Conservation (phyloP, 1,140 invertebrate genomes). For the Drosophila tropicalis region DNA sequence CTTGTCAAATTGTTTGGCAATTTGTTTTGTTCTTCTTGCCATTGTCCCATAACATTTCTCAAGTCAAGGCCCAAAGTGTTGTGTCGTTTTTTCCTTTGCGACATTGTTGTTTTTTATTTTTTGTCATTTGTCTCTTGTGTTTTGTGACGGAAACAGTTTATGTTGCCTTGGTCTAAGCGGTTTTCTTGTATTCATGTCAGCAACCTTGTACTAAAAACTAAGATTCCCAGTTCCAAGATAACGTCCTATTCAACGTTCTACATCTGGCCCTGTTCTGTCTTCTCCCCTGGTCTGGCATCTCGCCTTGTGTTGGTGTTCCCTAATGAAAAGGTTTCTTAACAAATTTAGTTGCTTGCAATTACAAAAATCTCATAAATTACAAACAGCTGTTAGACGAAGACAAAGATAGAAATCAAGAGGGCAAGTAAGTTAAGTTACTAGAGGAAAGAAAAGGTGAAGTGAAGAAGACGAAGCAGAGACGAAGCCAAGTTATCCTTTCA, state of each 20-base stretch:
- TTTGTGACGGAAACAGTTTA: conserved; percentile 7
- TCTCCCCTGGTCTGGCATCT: background rate
- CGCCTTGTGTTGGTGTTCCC: conserved; percentile 1
- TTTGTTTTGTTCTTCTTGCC: conserved; percentile 25
- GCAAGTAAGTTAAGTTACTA: too few species aligned
- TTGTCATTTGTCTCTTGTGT: background rate
- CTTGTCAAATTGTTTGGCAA: conserved; percentile 53
- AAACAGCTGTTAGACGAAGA: conserved; percentile 35
- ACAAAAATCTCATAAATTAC: conserved; percentile 66
- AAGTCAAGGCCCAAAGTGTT: conserved; percentile 51
- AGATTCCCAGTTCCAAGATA: background rate
- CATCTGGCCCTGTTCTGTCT: background rate
- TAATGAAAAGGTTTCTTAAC: conserved; percentile 49
- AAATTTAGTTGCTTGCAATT: conserved; percentile 65
- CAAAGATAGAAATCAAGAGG: background rate
- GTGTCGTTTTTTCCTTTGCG: conserved; percentile 34
- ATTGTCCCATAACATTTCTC: conserved; percentile 33
- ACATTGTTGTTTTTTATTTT: conserved; percentile 25
- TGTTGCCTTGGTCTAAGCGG: conserved; percentile 5
- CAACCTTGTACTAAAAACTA: conserved; percentile 7
- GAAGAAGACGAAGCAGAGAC: conserved; percentile 1
- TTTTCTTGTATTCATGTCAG: background rate
- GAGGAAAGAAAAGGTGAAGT: background rate
- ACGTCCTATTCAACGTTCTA: background rate
- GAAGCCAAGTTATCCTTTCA: conserved; percentile 29